Conservation (phyloP, 1,140 invertebrate species). For the Drosophila parvula region DNA sequence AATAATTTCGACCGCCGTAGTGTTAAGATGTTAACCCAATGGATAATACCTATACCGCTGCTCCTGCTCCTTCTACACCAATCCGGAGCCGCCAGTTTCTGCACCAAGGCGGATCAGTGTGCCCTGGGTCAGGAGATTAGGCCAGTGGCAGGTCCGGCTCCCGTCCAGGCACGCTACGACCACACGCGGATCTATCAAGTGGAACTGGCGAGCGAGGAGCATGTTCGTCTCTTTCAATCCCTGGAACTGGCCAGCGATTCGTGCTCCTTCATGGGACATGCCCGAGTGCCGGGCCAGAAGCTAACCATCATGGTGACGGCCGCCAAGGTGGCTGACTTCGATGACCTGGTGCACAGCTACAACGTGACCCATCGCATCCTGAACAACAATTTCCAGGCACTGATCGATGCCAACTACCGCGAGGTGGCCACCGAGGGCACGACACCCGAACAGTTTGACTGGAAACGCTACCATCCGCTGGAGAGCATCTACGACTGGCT, state of each 20-base stretch:
- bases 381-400: slow-evolving; percentile 73
- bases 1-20: slow-evolving; percentile 4
- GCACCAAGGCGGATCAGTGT: slow-evolving; percentile 62
- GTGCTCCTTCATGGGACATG: slow-evolving; percentile 72
- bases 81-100: slow-evolving; percentile 50
- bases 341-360: slow-evolving; percentile 73
- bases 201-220: slow-evolving; percentile 70
- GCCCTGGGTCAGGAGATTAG: slow-evolving; percentile 22
- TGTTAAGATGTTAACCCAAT: slow-evolving; percentile 45
- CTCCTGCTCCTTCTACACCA: slow-evolving; percentile 1
- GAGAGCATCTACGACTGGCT: slow-evolving; percentile 85
- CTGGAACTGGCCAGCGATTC: slow-evolving; percentile 78
- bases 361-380: slow-evolving; percentile 68
- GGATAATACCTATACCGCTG: slow-evolving; percentile 5
- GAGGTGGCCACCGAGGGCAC: slow-evolving; percentile 60
- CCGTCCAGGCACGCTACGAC: slow-evolving; percentile 77
- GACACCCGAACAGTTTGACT: slow-evolving; percentile 66
- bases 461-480: slow-evolving; percentile 85
- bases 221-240: slow-evolving; percentile 80
- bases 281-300: slow-evolving; percentile 65
- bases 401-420: slow-evolving; percentile 68
- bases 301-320: slow-evolving; percentile 76
- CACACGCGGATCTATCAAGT: slow-evolving; percentile 85
- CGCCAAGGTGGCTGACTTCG: slow-evolving; percentile 75
- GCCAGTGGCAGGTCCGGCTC: neutral